Evolutionary conservation across 2,797 vertebrate species (phyloP).

Genomic region (Peromyscus nudipes): DNA sequence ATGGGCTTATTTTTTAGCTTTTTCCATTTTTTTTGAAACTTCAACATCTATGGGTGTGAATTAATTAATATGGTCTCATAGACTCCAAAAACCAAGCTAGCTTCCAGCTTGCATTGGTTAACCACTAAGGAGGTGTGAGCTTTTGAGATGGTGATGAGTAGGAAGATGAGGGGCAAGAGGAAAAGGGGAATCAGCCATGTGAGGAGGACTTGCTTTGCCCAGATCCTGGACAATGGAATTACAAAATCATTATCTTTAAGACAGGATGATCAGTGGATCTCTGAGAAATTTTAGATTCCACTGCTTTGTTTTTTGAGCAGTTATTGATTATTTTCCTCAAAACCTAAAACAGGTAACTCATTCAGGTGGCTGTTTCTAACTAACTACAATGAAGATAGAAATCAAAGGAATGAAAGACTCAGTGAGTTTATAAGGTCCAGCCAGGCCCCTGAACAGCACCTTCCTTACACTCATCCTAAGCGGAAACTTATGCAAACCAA

Average conservation of each 20-base stretch:
- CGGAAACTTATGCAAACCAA: background rate
- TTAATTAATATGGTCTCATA: background rate
- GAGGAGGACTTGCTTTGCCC: background rate
- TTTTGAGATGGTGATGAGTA: background rate
- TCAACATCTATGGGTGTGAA: background rate
- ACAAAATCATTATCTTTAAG: background rate
- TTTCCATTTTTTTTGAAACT: background rate
- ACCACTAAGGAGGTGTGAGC: background rate
- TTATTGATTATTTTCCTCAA: background rate
- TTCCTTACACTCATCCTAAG: background rate
- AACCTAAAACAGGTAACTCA: background rate
- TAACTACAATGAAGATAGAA: background rate
- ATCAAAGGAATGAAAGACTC: background rate
- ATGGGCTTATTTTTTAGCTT: background rate
- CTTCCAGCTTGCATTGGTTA: background rate
- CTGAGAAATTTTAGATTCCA: background rate
- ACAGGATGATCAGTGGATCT: background rate
- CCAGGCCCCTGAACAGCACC: background rate
- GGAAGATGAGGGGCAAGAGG: background rate
- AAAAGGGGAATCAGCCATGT: background rate
- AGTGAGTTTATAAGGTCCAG: background rate
- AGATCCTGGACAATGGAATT: background rate
- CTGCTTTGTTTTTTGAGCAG: conserved; percentile 34
- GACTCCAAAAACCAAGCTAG: background rate
- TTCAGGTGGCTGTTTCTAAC: background rate